Percentiles rank a stretch among this genome's conserved stretches.
phyloP scores from a whole-genome alignment of 2,113 vertebrate species.

The Crypturellus undulatus region DNA sequence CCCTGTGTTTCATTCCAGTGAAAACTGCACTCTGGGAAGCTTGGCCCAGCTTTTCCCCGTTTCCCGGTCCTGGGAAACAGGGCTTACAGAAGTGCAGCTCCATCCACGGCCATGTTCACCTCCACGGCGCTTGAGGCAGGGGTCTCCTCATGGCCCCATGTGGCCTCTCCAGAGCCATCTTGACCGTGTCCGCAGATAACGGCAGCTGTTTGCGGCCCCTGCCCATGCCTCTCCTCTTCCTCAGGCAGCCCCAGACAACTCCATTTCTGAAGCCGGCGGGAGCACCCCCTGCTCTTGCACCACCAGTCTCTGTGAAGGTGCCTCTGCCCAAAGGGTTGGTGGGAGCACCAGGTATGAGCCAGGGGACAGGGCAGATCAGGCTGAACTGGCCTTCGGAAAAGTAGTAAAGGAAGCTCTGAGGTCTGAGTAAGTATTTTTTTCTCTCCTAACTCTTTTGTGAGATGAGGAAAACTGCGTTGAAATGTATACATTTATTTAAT shows the following conservation, averaged over 20 bases:
- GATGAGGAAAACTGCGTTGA: too few relatives aligned
- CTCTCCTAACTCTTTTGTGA: background rate
- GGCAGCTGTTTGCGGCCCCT: too few relatives aligned
- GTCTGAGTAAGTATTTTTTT: background rate
- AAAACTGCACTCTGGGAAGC: background rate
- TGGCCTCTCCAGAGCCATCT: too few relatives aligned
- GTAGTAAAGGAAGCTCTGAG: background rate
- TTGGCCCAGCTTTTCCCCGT: background rate
- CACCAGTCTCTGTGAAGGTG: too few relatives aligned
- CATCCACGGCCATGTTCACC: background rate
- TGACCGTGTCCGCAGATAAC: too few relatives aligned
- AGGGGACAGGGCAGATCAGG: background rate
- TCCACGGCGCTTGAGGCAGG: background rate
- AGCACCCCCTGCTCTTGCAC: too few relatives aligned
- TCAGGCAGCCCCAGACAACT: background rate
- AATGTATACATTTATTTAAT: background rate
- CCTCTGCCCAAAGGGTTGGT: too few relatives aligned
- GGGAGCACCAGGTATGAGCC: too few relatives aligned
- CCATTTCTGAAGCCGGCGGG: too few relatives aligned
- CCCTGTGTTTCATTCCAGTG: background rate
- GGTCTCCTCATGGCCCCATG: background rate
- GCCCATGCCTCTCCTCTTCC: background rate
- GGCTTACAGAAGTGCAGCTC: background rate
- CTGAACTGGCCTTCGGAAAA: background rate
- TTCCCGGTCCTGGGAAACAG: background rate